Conservation (phyloP, 1,140 invertebrate genomes). For the Mamestra configurata region DNA sequence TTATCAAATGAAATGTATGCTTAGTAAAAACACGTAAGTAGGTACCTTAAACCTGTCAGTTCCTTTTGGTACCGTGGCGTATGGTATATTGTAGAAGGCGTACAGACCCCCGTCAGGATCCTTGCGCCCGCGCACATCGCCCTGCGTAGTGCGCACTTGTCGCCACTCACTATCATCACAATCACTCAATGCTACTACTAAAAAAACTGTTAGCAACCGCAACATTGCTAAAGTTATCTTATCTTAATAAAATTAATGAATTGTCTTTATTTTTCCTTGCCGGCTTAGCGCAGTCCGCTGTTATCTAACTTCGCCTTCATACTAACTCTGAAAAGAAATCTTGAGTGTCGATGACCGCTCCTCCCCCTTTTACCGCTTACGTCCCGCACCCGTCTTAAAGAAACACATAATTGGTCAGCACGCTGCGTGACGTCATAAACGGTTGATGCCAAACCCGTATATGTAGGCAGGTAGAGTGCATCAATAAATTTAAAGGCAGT, state of each 20-base stretch:
- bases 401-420: background rate
- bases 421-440: no score
- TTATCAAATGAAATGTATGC: background rate
- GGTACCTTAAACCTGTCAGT: constrained; percentile 62
- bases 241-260: no score
- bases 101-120: constrained; percentile 55
- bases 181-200: background rate
- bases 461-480: no score
- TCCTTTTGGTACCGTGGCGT: constrained; percentile 66
- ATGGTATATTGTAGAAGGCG: constrained; percentile 67
- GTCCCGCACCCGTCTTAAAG: background rate
- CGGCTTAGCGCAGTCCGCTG: background rate
- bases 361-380: background rate
- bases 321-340: background rate
- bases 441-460: no score
- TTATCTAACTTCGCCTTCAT: background rate
- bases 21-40: constrained; percentile 17
- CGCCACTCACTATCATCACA: background rate
- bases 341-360: background rate
- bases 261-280: background rate
- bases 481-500: no score
- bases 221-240: background rate
- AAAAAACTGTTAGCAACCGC: background rate
- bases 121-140: constrained; percentile 62
- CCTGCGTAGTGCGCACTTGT: constrained; percentile 56